Evolutionary conservation across 2,113 vertebrate genomes (phyloP).

Genomic region (Pseudolaguvia tuberculata): DNA sequence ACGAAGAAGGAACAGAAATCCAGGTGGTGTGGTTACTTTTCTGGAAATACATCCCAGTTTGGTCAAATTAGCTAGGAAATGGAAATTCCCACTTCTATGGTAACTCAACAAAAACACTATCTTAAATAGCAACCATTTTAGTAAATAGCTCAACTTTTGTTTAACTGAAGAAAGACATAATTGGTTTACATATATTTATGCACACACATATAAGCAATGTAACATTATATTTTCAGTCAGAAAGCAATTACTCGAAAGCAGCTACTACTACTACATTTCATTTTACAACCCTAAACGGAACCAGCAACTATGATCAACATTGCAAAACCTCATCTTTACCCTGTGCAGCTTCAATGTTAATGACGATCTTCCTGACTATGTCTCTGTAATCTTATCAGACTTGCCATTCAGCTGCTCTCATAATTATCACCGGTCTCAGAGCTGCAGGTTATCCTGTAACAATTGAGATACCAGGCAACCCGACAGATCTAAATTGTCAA

Average conservation of each 20-base stretch:
- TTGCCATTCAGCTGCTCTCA: background rate
- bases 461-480: background rate
- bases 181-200: background rate
- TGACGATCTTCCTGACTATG: background rate
- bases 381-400: conserved; percentile 1
- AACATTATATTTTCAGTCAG: background rate
- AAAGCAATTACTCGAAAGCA: background rate
- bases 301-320: background rate
- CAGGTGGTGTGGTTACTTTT: conserved; percentile 33
- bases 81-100: conserved; percentile 27
- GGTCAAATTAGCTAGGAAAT: conserved; percentile 8
- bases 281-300: background rate
- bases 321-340: background rate
- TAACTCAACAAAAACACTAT: conserved; percentile 16
- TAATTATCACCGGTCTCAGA: background rate
- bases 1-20: conserved; percentile 1
- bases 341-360: background rate
- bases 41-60: conserved; percentile 29
- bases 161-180: background rate
- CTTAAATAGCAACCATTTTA: conserved; percentile 14
- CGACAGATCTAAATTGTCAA: background rate
- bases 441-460: background rate
- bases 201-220: no score
- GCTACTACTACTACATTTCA: background rate
- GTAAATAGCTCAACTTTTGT: conserved; percentile 4